These are phyloP conservation scores for Eurystomus glaucurus DNA, from an alignment of 2,797 vertebrate species.

Conservation along the genomic window DNA sequence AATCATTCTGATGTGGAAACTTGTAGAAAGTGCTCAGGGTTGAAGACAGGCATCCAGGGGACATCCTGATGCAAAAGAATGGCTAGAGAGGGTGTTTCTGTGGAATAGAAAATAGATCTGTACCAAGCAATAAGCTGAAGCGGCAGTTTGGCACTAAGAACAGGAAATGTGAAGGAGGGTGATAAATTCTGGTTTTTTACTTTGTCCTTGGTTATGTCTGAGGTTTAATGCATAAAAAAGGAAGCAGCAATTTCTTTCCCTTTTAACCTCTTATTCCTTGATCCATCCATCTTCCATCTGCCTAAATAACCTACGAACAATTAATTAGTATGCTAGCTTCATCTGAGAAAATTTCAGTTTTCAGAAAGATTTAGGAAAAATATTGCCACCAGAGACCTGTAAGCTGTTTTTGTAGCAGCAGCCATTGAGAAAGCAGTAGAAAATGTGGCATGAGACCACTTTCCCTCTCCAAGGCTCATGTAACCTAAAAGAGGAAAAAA, in stretches of 20 bases:
- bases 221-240: background rate
- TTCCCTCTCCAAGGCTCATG: background rate
- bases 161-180: fast-evolving
- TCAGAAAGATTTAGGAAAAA: background rate
- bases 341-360: background rate
- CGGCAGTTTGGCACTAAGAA: background rate
- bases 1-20: background rate
- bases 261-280: background rate
- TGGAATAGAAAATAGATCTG: background rate
- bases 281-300: background rate
- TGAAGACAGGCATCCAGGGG: background rate
- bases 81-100: background rate
- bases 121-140: background rate
- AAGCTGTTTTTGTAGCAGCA: background rate
- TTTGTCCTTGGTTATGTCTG: background rate
- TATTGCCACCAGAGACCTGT: background rate
- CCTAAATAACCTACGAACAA: background rate
- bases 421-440: background rate
- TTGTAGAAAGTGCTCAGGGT: background rate
- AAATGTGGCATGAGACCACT: fast-evolving
- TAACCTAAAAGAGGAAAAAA: background rate
- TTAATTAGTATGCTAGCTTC: background rate
- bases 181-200: background rate
- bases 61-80: background rate
- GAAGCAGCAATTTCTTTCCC: background rate